Evolutionary conservation across 2,888 invertebrate species (phyloP).

Genomic region (Brassicogethes aeneus): DNA sequence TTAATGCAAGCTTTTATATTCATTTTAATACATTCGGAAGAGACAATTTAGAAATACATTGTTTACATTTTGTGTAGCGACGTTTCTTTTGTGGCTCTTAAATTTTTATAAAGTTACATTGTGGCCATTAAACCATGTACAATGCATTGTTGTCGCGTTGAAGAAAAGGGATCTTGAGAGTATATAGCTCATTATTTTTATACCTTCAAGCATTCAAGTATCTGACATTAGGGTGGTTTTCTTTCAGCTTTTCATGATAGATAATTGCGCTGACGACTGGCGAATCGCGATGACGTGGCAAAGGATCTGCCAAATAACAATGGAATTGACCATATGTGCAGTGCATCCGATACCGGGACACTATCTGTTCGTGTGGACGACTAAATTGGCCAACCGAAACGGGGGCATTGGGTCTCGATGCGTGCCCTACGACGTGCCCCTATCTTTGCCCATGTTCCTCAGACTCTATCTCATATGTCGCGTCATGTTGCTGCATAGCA

Average conservation of each 20-base stretch:
- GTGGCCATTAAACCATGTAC: too few relatives aligned
- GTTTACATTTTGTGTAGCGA: too few relatives aligned
- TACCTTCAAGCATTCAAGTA: too few relatives aligned
- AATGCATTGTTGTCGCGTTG: too few relatives aligned
- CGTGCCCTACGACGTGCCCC: slow-evolving; percentile 93
- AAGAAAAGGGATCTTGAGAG: too few relatives aligned
- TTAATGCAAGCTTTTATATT: too few relatives aligned
- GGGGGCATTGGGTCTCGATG: slow-evolving; percentile 51
- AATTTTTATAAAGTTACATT: too few relatives aligned
- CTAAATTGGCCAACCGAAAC: slow-evolving; percentile 81
- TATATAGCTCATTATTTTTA: too few relatives aligned
- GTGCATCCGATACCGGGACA: slow-evolving; percentile 97
- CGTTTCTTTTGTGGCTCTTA: too few relatives aligned
- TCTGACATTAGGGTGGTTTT: too few relatives aligned
- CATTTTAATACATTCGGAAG: too few relatives aligned
- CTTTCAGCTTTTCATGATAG: slow-evolving; percentile 97
- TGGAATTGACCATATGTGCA: slow-evolving; percentile 92
- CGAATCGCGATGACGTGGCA: slow-evolving; percentile 99
- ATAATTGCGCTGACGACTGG: slow-evolving; percentile 99
- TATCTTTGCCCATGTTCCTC: slow-evolving; percentile 99
- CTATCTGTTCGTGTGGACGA: slow-evolving; percentile 94
- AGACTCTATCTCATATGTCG: slow-evolving; percentile 98
- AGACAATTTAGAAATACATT: too few relatives aligned
- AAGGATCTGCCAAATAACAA: slow-evolving; percentile 82
- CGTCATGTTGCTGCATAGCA: slow-evolving; percentile 98